Evolutionary conservation across 2,797 vertebrate genomes (phyloP).

Genomic region (Balearica regulorum): DNA sequence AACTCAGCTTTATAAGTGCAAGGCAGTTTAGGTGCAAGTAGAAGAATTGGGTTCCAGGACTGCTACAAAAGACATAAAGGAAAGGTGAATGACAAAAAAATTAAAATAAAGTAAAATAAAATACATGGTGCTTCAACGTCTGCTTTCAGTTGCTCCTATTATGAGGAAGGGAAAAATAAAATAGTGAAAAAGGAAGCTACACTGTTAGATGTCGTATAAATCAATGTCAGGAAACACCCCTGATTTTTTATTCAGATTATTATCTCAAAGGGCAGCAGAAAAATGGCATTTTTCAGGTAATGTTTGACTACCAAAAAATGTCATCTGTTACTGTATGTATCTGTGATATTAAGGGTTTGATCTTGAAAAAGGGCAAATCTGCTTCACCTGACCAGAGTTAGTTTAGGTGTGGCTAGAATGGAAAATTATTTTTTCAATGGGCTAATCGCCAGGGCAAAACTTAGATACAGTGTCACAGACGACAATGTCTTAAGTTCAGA

Average conservation of each 20-base stretch:
- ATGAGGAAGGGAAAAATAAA: not conserved
- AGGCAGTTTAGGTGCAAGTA: not conserved
- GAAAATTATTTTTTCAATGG: not conserved
- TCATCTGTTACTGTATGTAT: not conserved
- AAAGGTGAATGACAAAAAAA: not conserved
- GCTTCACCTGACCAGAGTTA: not conserved
- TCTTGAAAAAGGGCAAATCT: conserved; percentile 2
- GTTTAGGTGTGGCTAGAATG: not conserved
- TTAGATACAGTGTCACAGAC: not conserved
- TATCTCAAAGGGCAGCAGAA: not conserved
- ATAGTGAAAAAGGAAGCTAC: not conserved
- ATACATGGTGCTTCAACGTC: not conserved
- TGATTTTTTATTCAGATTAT: not conserved
- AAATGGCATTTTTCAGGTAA: not conserved
- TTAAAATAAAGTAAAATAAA: not conserved
- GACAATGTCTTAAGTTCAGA: not conserved
- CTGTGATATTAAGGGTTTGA: not conserved
- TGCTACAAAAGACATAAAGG: not conserved
- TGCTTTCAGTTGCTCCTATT: not conserved
- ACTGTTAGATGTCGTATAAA: not conserved
- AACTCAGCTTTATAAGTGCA: not conserved
- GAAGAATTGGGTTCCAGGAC: not conserved
- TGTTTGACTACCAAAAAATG: not conserved
- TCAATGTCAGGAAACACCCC: not conserved
- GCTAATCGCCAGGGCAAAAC: not conserved